Evolutionary conservation across 2,113 vertebrate genomes (phyloP).

Genomic region (Catagonus wagneri): DNA sequence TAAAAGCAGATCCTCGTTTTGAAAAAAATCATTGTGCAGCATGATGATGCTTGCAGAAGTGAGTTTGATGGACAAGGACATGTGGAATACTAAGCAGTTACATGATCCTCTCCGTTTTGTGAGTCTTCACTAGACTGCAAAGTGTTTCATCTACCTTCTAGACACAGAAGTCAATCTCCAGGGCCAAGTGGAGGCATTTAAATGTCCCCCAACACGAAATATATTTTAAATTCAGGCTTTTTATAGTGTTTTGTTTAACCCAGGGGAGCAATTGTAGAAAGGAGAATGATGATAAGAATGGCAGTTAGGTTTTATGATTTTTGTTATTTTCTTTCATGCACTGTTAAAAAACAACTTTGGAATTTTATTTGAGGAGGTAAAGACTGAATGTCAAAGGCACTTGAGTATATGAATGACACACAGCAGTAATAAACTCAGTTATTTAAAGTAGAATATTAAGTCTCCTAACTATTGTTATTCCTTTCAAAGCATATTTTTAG

Average conservation of each 20-base stretch:
- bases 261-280: background rate
- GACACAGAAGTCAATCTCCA: constrained; percentile 87
- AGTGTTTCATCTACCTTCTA: constrained; percentile 88
- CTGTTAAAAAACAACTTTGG: background rate
- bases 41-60: constrained; percentile 93
- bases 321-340: background rate
- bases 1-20: constrained; percentile 87
- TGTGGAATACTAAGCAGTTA: constrained; percentile 90
- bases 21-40: constrained; percentile 80
- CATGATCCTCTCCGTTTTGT: constrained; percentile 91
- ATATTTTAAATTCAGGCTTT: constrained; percentile 12
- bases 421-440: constrained; percentile 64
- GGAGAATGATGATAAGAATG: background rate
- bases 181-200: constrained; percentile 73
- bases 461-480: constrained; percentile 77
- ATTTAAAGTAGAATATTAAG: constrained; percentile 60
- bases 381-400: constrained; percentile 78
- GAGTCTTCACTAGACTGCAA: constrained; percentile 90
- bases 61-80: constrained; percentile 97
- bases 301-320: background rate
- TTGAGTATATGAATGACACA: constrained; percentile 69
- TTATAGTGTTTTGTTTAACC: background rate
- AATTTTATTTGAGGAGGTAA: constrained; percentile 76
- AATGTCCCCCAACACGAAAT: constrained; percentile 31
- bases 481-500: constrained; percentile 87